Conservation (phyloP, 2,888 invertebrate genomes). For the Drosophila histrio region DNA sequence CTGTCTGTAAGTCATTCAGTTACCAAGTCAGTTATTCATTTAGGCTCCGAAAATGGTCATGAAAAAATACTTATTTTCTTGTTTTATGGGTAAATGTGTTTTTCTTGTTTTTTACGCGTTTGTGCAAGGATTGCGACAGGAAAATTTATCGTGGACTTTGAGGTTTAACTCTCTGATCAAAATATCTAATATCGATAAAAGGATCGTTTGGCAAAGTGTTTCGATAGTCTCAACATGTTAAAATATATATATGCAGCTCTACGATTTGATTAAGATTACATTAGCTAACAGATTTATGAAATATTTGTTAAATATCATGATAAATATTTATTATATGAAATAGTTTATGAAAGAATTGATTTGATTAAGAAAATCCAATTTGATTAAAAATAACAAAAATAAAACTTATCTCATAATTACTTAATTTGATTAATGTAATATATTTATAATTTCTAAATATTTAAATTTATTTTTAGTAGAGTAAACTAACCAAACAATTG, state of each 20-base stretch:
- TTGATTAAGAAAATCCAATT: too few species aligned
- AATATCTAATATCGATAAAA: slow-evolving; percentile 1
- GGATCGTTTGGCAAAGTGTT: neutral
- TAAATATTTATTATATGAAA: too few species aligned
- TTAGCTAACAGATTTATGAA: too few species aligned
- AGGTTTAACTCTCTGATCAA: neutral
- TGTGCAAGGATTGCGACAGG: slow-evolving; percentile 37
- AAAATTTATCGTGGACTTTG: slow-evolving; percentile 8
- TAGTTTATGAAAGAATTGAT: too few species aligned
- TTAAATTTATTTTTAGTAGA: too few species aligned
- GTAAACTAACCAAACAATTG: too few species aligned
- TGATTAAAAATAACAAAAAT: too few species aligned
- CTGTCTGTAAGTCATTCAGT: slow-evolving; percentile 41
- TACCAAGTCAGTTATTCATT: slow-evolving; percentile 59
- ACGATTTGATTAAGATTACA: too few species aligned
- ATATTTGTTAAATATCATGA: too few species aligned
- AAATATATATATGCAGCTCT: neutral
- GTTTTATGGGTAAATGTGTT: slow-evolving; percentile 67
- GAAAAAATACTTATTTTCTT: slow-evolving; percentile 42
- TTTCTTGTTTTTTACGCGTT: slow-evolving; percentile 58
- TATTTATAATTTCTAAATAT: too few species aligned
- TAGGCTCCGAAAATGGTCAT: slow-evolving; percentile 63
- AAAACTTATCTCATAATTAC: too few species aligned
- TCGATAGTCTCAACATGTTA: neutral
- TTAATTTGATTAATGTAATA: too few species aligned